Evolutionary conservation across 2,113 vertebrate genomes (phyloP), one percentile per base, ranked within the genome.

Genomic region (Mungos mungo): DNA sequence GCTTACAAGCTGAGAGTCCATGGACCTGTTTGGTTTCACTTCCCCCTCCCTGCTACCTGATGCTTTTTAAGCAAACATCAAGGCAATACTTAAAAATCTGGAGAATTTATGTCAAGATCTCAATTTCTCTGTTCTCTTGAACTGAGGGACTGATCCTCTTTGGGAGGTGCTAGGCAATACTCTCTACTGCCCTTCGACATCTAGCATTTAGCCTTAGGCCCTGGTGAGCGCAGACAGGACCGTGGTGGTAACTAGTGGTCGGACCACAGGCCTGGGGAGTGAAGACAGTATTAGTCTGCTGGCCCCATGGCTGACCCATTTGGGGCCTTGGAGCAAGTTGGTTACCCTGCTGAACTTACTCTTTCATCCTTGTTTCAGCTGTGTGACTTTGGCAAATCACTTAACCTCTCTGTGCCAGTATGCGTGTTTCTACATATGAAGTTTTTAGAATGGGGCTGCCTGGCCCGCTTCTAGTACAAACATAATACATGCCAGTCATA

Each of bases 41-140:
- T n/a, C n/a, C 23, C 4, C 4, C 5, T 5, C 4, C 19, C 50
- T n/a, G 35, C 45, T 11, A 10, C 33, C 1, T 15, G 23, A 31
- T 90, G 35, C 33, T 89, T 76, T 95, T 95, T 71, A 12, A 82
- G 77, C 85, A 93, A 97, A 93, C 19, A 72, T 6, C 21, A 41
- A 86, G 47, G 5, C 18, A 31, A 1, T 80, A 68, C 83, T 90
- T 68, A 38, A 82, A 66, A 35, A 90, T 84, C 13, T 25, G 57
- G 77, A 91, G 63, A 81, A 29, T 88, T 85, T 89, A 54, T 88
- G 80, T 92, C 29, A 85, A 71, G 72, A 19, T 57, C 11, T 88
- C 45, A 4, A 38, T 38, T 38, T 38, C 38, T 38, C 38, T 38
- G 38, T 38, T 82, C 16, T 89, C 35, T 69, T 41, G 33, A 88